Conservation (phyloP, 2,113 vertebrate species). For the Hydrolagus affinis region DNA sequence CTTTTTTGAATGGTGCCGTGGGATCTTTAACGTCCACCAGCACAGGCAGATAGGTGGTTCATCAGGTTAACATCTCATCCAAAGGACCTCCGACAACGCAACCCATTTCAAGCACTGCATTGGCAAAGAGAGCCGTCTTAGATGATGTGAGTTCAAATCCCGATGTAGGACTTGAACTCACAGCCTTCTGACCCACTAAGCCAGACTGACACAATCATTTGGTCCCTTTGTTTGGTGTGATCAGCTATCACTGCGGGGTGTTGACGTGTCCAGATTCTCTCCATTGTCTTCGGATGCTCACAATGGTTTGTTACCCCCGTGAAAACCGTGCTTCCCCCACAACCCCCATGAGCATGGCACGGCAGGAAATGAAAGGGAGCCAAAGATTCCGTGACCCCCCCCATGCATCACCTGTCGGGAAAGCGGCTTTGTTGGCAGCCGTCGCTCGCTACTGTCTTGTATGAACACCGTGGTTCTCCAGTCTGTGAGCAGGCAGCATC, state of each 20-base stretch:
- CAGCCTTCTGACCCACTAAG: not conserved
- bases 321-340: not conserved
- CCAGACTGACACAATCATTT: too few relatives aligned
- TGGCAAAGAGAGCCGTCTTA: not conserved
- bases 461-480: not conserved
- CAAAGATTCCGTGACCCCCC: not conserved
- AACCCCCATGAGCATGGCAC: not conserved
- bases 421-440: not conserved
- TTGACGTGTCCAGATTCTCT: too few relatives aligned
- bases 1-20: not conserved
- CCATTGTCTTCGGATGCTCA: too few relatives aligned
- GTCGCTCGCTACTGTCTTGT: not conserved
- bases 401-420: not conserved
- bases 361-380: not conserved
- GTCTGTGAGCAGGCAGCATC: constrained; percentile 36
- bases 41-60: not conserved
- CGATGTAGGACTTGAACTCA: not conserved
- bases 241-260: too few relatives aligned
- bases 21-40: not conserved
- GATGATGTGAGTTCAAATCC: not conserved
- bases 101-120: too few relatives aligned
- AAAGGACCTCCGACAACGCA: too few relatives aligned
- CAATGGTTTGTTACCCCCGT: not conserved
- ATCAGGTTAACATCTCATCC: not conserved
- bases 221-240: too few relatives aligned